Percentiles rank a stretch among this genome's conserved stretches.
These are phyloP conservation scores for Brenthis hecate DNA, from an alignment of 2,888 invertebrate genomes.

Conservation along the genomic window DNA sequence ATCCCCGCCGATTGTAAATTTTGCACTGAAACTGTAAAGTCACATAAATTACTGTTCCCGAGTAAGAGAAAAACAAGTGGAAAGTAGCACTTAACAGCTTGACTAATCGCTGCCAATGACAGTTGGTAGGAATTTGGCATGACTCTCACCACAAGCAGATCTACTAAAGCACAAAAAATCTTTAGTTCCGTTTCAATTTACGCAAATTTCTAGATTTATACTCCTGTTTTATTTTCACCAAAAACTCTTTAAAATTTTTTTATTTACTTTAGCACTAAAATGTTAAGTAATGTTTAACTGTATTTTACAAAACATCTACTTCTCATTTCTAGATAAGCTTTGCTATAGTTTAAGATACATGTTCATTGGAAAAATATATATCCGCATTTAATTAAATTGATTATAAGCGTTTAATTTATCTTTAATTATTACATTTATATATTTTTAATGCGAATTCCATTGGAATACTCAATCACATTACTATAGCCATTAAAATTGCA, in stretches of 20 bases:
- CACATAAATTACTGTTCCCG: conserved; percentile 80
- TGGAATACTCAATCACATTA: conserved; percentile 22
- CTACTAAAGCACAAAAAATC: conserved; percentile 29
- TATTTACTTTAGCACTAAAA: too few species aligned
- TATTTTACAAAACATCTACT: too few species aligned
- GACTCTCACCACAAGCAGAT: conserved; percentile 57
- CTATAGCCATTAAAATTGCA: conserved; percentile 35
- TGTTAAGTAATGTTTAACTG: too few species aligned
- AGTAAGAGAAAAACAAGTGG: conserved; percentile 78
- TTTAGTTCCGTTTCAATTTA: conserved; percentile 37
- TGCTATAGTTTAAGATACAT: too few species aligned
- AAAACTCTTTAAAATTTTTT: too few species aligned
- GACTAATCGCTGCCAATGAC: conserved; percentile 79
- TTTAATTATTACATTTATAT: neutral
- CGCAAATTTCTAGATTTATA: conserved; percentile 40
- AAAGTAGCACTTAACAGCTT: conserved; percentile 79
- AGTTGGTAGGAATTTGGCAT: conserved; percentile 51
- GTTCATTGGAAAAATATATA: too few species aligned
- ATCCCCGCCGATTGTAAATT: conserved; percentile 78
- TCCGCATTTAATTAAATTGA: too few species aligned
- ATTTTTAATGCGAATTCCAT: neutral
- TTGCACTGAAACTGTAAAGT: conserved; percentile 76
- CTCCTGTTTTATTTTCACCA: neutral
- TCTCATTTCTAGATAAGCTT: too few species aligned
- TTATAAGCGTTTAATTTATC: too few species aligned